Evolutionary conservation across 2,113 vertebrate genomes (phyloP).

Genomic region (Gallinago jamesoni): DNA sequence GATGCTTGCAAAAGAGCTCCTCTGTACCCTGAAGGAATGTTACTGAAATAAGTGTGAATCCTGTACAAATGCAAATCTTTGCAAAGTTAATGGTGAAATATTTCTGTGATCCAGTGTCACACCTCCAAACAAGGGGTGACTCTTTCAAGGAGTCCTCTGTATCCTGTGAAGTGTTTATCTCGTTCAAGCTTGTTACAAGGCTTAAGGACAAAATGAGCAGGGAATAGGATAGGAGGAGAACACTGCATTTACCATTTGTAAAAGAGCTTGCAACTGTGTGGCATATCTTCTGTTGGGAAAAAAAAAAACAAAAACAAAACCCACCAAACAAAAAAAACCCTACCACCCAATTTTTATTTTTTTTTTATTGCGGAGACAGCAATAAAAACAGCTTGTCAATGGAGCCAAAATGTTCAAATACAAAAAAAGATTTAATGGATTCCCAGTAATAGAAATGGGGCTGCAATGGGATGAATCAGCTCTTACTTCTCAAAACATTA

Average conservation of each 20-base stretch:
- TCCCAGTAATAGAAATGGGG: background rate
- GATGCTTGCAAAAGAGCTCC: background rate
- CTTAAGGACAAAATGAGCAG: background rate
- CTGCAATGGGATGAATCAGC: conserved; percentile 6
- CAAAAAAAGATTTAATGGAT: background rate
- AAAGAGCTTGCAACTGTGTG: background rate
- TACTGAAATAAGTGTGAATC: background rate
- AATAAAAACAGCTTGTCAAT: background rate
- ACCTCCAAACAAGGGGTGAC: background rate
- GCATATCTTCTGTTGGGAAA: background rate
- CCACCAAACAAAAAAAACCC: too few species aligned
- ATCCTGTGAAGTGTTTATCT: background rate
- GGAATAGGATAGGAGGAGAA: background rate
- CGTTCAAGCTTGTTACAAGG: background rate
- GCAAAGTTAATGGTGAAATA: conserved; percentile 5
- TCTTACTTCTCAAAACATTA: conserved; percentile 53
- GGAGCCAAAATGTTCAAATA: background rate
- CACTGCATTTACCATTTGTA: background rate
- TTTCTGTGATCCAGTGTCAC: conserved; percentile 35
- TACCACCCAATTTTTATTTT: too few species aligned
- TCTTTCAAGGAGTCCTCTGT: background rate
- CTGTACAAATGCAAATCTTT: background rate
- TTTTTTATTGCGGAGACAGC: background rate
- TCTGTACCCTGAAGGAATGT: background rate
- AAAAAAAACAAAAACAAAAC: background rate